Evolutionary conservation across 1,140 invertebrate species (phyloP), one percentile per base, ranked within the genome.

Genomic region (Drosophila funebris): DNA sequence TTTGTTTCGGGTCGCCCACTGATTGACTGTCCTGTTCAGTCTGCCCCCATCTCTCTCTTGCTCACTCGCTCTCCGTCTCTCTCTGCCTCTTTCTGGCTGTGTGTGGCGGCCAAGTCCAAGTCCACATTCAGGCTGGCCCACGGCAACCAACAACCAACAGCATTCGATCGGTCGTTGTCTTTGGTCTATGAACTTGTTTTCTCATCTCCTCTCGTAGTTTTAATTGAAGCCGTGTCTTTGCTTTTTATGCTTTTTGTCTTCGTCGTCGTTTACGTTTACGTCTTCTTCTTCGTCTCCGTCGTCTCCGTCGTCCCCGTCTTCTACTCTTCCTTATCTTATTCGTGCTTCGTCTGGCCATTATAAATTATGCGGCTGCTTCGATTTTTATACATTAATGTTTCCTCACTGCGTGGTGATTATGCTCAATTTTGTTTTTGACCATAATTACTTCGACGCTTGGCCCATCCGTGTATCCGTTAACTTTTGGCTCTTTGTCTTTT

Each of bases 351-450:
- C 64, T 74, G 66, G 61, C 64, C 39, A 74, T 77, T 85, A 81
- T 84, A 68, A 73, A 68, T 73, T 73, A 73, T 73, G 64, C 56
- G 56, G 81, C 76, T 87, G 82, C 83, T 87, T 87, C 83, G 82
- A 85, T 85, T 88, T 73, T 73, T 85, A 63, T 73, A 75, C 70
- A 87, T 77, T 77, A 80, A 81, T 71, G 64, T 43, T 80, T 76
- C 67, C 67, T 82, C 57, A 64, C 53, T 74, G 72, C 53, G 73
- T 67, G 80, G 83, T 82, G 82, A 87, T 87, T 87, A 87, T 87
- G 82, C 78, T 87, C 78, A 87, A 87, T 87, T 87, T 87, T 87
- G 82, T 87, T 87, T 87, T 87, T 62, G 83, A 87, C 82, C 82
- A 88, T 88, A 87, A 87, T 88, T 88, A 87, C 74, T 71, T 64